Evolutionary conservation across 2,888 invertebrate genomes (phyloP), one percentile per base, ranked within the genome.

Genomic region (Lamellibrachia satsuma): DNA sequence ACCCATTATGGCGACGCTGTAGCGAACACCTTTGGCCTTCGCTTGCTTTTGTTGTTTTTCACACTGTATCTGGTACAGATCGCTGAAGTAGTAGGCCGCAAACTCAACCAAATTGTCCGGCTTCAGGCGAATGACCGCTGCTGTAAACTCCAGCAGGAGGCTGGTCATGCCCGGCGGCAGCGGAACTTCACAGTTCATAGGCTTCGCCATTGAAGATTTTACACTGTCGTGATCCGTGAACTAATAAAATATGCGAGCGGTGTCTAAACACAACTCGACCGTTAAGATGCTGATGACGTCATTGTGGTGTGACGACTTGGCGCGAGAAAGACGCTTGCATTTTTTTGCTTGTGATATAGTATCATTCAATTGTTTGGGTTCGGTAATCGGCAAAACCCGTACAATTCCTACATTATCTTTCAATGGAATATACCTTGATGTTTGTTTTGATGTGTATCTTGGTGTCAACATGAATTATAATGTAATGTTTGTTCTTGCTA

Each of bases 1-100:
- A 75, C 75, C 75, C 75, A 75, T 75, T 75, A 75, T 75, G n/a
- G 75, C 75, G 15, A 75, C 75, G 75, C 75, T 75, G 75, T 75
- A 75, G 75, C 75, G 75, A 75, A 75, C 6, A 75, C 75, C 75
- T 22, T 15, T 11, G 15, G 75, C 75, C 15, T 75, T 75, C 75
- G 75, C 75, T n/a, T 22, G 15, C n/a, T 75, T 75, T n/a, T 2
- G n/a, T 22, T 75, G 22, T 22, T 75, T 75, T 15, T 11, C 22
- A 75, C 75, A 75, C 75, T 75, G 15, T 15, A 75, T 75, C 75
- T 75, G 75, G 22, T 75, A 75, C 75, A 75, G 15, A 75, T 75
- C 75, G 75, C 75, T 75, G 75, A 75, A 75, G 75, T 75, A 75
- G 75, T 75, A 75, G 1, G 75, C 75, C 75, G 75, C 75, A 22